Base-by-base conservation (phyloP, 1,140 invertebrate species). In the Hyles euphorbiae region DNA sequence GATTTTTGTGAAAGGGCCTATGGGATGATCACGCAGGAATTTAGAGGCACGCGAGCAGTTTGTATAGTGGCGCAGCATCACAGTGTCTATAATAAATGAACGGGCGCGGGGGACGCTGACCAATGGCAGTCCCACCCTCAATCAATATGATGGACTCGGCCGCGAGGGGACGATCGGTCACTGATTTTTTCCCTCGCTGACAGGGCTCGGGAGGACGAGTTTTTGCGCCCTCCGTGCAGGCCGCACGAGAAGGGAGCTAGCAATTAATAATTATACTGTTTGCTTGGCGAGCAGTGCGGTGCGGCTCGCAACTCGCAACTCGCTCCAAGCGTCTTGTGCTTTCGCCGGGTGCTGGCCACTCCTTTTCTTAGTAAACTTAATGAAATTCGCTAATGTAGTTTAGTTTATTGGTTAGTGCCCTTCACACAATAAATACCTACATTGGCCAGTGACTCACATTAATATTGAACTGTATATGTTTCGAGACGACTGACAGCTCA, bases 121-220 rank as follows among this genome's bases (percentile, higher is more conserved):
- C 84, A 82, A 77, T 80, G 82, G 79, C 72, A 71, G 81, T 81
- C 78, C 85, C 85, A 80, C 85, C 83, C 83, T 88, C 85, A 88
- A 88, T 88, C 85, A 88, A 88, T 88, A 88, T 88, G 85, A 88
- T 88, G 83, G 85, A 88, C 83, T 87, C 79, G 72, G 67, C 67
- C 82, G 83, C 83, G 81, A 87, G 85, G 85, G 85, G 85, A 83
- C 83, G 85, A 88, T 88, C 85, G 85, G 81, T 88, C 85, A 88
- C 85, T 88, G 83, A 88, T 88, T 88, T 88, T 88, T 88, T 88
- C 83, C 85, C 83, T 86, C 85, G 78, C 83, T 88, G 85, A 88
- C 85, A 88, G 82, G 74, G 77, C 76, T 78, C 81, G 76, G 81
- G 77, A 84, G 83, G 78, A 83, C 77, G 62, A 67, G 83, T 88